Percentiles rank a stretch among this genome's conserved stretches.
Conservation (phyloP, 2,113 vertebrate genomes). For the Brienomyrus brachyistius region DNA sequence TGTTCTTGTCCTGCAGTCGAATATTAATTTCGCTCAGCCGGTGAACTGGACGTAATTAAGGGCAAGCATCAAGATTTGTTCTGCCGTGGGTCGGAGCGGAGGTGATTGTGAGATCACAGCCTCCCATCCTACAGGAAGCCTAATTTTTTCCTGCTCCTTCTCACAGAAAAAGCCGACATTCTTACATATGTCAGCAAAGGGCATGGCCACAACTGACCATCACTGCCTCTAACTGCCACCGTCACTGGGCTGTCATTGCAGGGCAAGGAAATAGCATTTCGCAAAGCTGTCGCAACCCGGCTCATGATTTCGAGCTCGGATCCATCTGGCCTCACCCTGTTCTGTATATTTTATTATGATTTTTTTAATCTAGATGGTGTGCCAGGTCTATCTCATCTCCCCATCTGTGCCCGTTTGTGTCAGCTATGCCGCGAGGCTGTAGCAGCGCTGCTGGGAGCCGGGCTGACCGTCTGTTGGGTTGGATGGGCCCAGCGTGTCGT, state of each 20-base stretch:
- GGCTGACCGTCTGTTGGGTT: not conserved
- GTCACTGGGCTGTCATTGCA: not conserved
- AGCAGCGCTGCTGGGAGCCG: not conserved
- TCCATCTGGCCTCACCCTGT: not conserved
- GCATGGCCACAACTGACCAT: not conserved
- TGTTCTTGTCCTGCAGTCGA: not conserved
- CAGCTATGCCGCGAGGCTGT: not conserved
- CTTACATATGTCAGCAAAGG: not conserved
- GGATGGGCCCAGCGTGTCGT: slow-evolving; percentile 5
- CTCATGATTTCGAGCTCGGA: not conserved
- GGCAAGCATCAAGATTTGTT: not conserved
- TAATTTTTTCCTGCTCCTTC: not conserved
- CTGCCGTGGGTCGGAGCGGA: not conserved
- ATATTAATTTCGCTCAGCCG: not conserved
- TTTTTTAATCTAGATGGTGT: not conserved
- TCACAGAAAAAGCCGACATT: not conserved
- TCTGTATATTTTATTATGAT: not conserved
- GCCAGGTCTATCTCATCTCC: slow-evolving; percentile 4
- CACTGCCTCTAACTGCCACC: not conserved
- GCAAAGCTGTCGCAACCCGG: not conserved
- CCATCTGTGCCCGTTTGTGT: not conserved
- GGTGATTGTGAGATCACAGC: not conserved
- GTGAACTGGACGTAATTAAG: not conserved
- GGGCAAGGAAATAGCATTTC: slow-evolving; percentile 21
- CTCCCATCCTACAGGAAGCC: not conserved